These are phyloP conservation scores for Teleopsis dalmanni DNA, from an alignment of 1,140 invertebrate genomes.

Conservation along the genomic window DNA sequence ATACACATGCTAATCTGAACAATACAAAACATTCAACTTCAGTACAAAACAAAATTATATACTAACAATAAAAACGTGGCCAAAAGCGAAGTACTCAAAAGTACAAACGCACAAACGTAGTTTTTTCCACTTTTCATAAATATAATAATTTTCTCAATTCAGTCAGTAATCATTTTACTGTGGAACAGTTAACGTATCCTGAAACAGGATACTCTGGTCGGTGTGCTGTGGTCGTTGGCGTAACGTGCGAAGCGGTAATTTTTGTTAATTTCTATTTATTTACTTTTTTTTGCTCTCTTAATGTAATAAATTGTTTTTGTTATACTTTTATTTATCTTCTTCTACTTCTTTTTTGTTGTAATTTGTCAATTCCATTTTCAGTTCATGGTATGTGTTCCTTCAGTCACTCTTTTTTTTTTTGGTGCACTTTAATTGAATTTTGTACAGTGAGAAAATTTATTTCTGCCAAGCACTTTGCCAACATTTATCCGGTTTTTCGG, in stretches of 20 bases:
- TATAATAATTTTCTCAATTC: slow-evolving; percentile 7
- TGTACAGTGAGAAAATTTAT: no score
- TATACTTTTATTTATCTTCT: neutral
- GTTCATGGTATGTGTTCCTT: no score
- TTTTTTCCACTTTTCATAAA: neutral
- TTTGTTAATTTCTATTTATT: neutral
- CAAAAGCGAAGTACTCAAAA: neutral
- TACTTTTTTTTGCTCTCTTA: neutral
- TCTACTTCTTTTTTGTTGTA: no score
- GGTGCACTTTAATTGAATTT: no score
- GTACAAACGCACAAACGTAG: neutral
- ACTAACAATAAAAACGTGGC: neutral
- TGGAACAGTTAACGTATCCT: slow-evolving; percentile 12
- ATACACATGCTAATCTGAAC: neutral
- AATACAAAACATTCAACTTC: neutral
- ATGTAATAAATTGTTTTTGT: neutral
- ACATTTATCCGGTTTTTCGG: no score
- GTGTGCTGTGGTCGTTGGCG: neutral
- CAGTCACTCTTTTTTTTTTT: no score
- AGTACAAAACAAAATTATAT: neutral
- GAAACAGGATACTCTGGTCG: slow-evolving; percentile 4
- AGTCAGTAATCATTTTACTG: slow-evolving; percentile 12
- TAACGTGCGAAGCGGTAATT: neutral
- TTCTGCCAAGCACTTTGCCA: no score
- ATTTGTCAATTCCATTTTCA: no score